Evolutionary conservation across 2,888 invertebrate genomes (phyloP).

Genomic region (Carabus problematicus): DNA sequence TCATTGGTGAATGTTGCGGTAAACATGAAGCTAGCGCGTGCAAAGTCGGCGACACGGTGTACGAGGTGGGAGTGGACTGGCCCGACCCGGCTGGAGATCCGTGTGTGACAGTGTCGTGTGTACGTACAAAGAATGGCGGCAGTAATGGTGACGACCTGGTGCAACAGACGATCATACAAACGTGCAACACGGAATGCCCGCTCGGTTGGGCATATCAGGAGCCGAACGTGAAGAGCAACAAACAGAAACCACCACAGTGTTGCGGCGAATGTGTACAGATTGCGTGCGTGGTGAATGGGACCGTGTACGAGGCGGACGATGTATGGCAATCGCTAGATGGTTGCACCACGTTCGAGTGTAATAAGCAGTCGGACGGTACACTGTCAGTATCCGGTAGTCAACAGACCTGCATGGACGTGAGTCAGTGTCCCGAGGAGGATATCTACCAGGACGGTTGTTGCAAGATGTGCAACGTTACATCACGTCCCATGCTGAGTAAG

Average conservation of each 20-base stretch:
- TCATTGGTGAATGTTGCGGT: slow-evolving; percentile 67
- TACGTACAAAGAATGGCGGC: slow-evolving; percentile 46
- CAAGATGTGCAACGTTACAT: slow-evolving; percentile 66
- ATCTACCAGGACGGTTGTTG: slow-evolving; percentile 73
- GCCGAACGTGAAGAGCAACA: background rate
- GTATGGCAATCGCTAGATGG: slow-evolving; percentile 70
- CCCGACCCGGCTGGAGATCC: slow-evolving; percentile 59
- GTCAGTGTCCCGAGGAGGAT: slow-evolving; percentile 65
- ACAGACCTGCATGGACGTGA: slow-evolving; percentile 69
- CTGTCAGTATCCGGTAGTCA: slow-evolving; percentile 56
- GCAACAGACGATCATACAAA: slow-evolving; percentile 55
- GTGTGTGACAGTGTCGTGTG: slow-evolving; percentile 64
- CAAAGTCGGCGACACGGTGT: slow-evolving; percentile 59
- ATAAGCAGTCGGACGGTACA: slow-evolving; percentile 57
- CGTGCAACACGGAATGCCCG: slow-evolving; percentile 62
- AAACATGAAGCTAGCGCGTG: slow-evolving; percentile 64
- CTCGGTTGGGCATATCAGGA: slow-evolving; percentile 46
- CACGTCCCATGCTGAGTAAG: slow-evolving; percentile 8
- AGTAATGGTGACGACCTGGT: slow-evolving; percentile 56
- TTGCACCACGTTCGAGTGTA: slow-evolving; percentile 70
- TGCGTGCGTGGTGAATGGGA: slow-evolving; percentile 64
- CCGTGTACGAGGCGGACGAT: slow-evolving; percentile 62
- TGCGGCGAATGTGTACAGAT: slow-evolving; percentile 70
- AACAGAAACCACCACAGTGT: slow-evolving; percentile 57
- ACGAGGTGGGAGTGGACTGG: slow-evolving; percentile 63